A percentile compares a stretch with the other conserved stretches of the same genome.
These are phyloP conservation scores for Alsophila aescularia DNA, from an alignment of 2,888 invertebrate species.

Conservation along the genomic window DNA sequence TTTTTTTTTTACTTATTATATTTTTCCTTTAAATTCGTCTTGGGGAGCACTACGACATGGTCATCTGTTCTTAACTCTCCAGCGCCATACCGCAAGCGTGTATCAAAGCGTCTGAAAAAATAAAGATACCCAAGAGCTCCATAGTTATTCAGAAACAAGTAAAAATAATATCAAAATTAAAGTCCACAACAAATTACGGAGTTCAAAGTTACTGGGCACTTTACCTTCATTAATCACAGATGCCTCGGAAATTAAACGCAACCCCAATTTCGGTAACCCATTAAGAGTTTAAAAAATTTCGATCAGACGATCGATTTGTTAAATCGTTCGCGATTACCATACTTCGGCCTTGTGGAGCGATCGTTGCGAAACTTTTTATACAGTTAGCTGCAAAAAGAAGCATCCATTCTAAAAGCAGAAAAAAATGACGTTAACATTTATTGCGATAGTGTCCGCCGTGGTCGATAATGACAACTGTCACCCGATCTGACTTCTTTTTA, in stretches of 20 bases:
- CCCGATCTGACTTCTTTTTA: no score
- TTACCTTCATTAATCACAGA: constrained; percentile 9
- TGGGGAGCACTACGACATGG: no score
- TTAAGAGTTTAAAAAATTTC: constrained; percentile 30
- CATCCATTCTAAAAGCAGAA: neutral
- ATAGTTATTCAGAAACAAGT: neutral
- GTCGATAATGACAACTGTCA: no score
- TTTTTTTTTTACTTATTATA: no score
- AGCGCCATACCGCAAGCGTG: no score
- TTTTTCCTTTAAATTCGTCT: no score
- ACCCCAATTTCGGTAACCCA: constrained; percentile 14
- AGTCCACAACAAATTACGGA: neutral
- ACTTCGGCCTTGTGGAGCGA: constrained; percentile 1
- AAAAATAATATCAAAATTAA: neutral
- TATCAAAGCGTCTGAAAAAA: no score
- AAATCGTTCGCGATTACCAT: constrained; percentile 54
- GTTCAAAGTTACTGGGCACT: neutral
- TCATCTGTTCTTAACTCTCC: no score
- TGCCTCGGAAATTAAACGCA: constrained; percentile 1
- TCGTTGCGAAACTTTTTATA: constrained; percentile 11
- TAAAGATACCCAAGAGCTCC: no score
- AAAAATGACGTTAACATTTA: no score
- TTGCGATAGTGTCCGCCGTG: no score
- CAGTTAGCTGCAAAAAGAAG: neutral
- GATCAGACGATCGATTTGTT: constrained; percentile 45